Evolutionary conservation across 2,888 invertebrate genomes (phyloP).

Genomic region (Maniola hyperantus): DNA sequence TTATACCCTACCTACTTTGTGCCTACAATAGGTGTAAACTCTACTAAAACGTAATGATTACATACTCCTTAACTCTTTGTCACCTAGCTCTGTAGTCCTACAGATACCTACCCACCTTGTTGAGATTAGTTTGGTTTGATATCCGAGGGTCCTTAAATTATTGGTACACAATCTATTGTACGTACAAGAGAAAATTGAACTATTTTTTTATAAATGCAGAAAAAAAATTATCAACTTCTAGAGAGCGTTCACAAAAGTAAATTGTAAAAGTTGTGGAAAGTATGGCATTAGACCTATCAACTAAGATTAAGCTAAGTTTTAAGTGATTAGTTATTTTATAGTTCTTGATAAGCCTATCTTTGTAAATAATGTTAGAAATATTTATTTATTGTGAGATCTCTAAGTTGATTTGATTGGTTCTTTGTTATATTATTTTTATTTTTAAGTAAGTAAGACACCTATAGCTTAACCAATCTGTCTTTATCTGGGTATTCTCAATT

Average conservation of each 20-base stretch:
- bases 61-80: no score
- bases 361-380: conserved; percentile 39
- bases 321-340: not conserved
- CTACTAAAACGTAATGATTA: no score
- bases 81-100: no score
- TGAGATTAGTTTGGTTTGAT: no score
- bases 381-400: conserved; percentile 36
- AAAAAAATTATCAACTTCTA: not conserved
- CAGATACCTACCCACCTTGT: no score
- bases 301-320: not conserved
- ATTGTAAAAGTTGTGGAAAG: not conserved
- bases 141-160: no score
- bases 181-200: no score
- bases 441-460: not conserved
- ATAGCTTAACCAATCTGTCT: no score
- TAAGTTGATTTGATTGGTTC: conserved; percentile 24
- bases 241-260: not conserved
- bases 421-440: conserved; percentile 12
- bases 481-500: no score
- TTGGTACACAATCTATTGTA: no score
- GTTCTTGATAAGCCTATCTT: conserved; percentile 22
- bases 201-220: not conserved
- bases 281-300: not conserved
- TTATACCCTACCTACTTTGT: no score
- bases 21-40: no score